phyloP scores from a whole-genome alignment of 2,888 invertebrate species.

The Andrena chrysosceles region DNA sequence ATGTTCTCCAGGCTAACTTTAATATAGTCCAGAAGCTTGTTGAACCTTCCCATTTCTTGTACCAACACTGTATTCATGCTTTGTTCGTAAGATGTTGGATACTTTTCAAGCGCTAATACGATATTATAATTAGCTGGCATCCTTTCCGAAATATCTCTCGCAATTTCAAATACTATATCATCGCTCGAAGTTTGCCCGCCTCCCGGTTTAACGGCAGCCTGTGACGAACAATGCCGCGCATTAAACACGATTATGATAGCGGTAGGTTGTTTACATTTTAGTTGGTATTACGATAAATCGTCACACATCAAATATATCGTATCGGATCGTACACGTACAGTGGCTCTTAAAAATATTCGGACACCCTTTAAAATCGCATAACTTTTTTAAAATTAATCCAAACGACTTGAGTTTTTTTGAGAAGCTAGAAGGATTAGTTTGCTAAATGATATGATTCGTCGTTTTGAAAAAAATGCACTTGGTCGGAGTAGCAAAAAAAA shows the following conservation, averaged over 20 bases:
- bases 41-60: conserved; percentile 94
- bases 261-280: background rate
- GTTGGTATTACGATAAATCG: background rate
- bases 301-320: background rate
- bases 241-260: background rate
- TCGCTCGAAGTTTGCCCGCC: conserved; percentile 90
- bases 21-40: conserved; percentile 91
- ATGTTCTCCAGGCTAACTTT: conserved; percentile 91
- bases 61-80: conserved; percentile 98
- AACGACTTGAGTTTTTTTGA: too few relatives aligned
- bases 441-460: too few relatives aligned
- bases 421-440: too few relatives aligned
- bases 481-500: too few relatives aligned
- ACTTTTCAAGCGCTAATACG: conserved; percentile 88
- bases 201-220: conserved; percentile 89
- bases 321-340: too few relatives aligned
- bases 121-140: conserved; percentile 91
- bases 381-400: too few relatives aligned
- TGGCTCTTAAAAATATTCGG: too few relatives aligned
- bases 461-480: too few relatives aligned
- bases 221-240: conserved; percentile 1
- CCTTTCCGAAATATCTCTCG: conserved; percentile 91
- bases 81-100: conserved; percentile 92
- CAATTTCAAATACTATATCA: conserved; percentile 91
- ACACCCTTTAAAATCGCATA: too few relatives aligned